Percentiles rank a stretch among this genome's conserved stretches.
phyloP scores from a whole-genome alignment of 1,140 invertebrate species.

The Cryptotermes secundus region DNA sequence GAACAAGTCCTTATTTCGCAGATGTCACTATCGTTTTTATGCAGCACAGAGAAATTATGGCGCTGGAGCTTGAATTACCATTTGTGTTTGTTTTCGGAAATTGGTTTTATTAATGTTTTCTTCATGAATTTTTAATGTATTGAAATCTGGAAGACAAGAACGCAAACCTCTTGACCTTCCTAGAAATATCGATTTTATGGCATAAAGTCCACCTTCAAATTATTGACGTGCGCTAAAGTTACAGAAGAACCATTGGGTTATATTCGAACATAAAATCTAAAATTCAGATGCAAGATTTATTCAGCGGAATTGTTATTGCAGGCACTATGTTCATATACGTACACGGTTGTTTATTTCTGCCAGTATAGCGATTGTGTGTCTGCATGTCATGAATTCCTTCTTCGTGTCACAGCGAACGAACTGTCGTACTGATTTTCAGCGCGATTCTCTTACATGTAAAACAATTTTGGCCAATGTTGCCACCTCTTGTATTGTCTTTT shows the following conservation, averaged over 20 bases:
- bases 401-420: background rate
- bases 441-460: background rate
- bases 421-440: background rate
- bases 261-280: background rate
- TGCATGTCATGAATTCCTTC: background rate
- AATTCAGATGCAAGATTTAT: background rate
- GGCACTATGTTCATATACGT: background rate
- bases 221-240: background rate
- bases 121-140: background rate
- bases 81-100: background rate
- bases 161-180: background rate
- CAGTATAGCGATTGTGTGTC: background rate
- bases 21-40: too few species aligned
- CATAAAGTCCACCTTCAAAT: background rate
- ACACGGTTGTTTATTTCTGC: background rate
- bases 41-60: too few species aligned
- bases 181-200: background rate
- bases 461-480: background rate
- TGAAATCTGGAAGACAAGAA: background rate
- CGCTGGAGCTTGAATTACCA: background rate
- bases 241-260: background rate
- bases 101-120: background rate
- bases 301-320: background rate
- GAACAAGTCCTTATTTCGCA: background rate
- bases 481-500: too few species aligned